Conservation (phyloP, 2,113 vertebrate species). For the Neolamprologus toae region DNA sequence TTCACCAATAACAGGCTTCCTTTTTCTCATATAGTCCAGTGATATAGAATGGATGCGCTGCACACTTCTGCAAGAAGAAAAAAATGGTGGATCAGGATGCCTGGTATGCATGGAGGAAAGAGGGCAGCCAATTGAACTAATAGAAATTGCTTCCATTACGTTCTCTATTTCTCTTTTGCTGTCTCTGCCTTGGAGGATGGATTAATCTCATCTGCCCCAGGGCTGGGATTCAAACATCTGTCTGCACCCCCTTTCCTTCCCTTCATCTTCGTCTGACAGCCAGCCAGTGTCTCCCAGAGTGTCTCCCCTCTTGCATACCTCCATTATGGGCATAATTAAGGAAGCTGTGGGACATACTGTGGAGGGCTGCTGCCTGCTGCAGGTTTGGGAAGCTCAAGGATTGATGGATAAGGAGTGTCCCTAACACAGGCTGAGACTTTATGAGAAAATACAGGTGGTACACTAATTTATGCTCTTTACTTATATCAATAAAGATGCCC, state of each 20-base stretch:
- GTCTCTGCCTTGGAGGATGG: constrained; percentile 35
- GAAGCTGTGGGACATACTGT: neutral
- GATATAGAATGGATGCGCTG: neutral
- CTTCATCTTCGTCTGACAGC: constrained; percentile 50
- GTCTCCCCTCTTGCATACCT: constrained; percentile 26
- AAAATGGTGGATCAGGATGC: neutral
- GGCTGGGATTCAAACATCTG: constrained; percentile 70
- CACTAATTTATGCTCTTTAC: neutral
- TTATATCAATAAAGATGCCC: neutral
- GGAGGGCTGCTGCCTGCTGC: neutral
- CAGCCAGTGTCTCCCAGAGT: constrained; percentile 40
- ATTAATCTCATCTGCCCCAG: constrained; percentile 57
- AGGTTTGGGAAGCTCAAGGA: neutral
- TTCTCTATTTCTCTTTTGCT: neutral
- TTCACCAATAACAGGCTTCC: neutral
- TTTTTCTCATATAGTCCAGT: neutral
- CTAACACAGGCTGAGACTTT: neutral
- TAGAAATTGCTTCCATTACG: neutral
- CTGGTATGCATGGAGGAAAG: neutral
- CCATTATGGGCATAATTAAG: constrained; percentile 41
- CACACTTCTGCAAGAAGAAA: neutral
- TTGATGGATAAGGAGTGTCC: neutral
- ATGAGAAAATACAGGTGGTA: neutral
- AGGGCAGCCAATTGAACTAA: neutral
- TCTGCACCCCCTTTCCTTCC: neutral